Base-by-base conservation (phyloP, 1,140 invertebrate species). In the Cheumatopsyche charites region DNA sequence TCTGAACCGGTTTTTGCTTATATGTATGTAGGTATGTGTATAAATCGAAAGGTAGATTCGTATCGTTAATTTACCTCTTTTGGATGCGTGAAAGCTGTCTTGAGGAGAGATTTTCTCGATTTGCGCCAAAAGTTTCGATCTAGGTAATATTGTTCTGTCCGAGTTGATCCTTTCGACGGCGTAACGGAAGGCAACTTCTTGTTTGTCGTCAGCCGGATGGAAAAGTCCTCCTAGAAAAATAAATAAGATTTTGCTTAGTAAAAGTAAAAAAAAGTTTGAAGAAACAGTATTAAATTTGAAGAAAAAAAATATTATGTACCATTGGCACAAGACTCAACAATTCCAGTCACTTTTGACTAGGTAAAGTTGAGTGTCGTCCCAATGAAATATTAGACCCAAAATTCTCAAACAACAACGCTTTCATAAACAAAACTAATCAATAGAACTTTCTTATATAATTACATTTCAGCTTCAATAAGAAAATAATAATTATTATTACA, bases 71-170 rank as follows among this genome's bases (percentile, higher is more conserved):
- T 86, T 82, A 95, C 94, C 94, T 88, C 92, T 86, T 86, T 95
- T 95, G 0, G 94, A 94, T 43, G 94, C 94, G 79, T 94, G 92
- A 79, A 96, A 96, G 80, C 93, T 95, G 82, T 96, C 94, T 78
- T 94, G 92, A 1, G 92, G 90, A 55, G 92, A 93, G 77, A 96
- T 91, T 75, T 90, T 89, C 81, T 96, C 94, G 67, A 96, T 92
- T 83, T 94, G 91, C 6, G 92, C 92, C 45, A 90, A 88, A 43
- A 97, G 84, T 75, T 91, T 90, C 11, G 93, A 94, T 74, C 92
- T 86, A 9, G 94, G 92, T 73, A 97, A 83, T 55, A 95, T 90
- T 26, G 90, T 87, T 69, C 90, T 85, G 79, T 95, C 92, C 15
- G 88, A 87, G 83, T 96, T 97, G 76, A 96, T 93, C 78, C 92